Evolutionary conservation across 1,140 invertebrate genomes (phyloP), one percentile per base, ranked within the genome.

Genomic region (Pseudomyrmex sp.): DNA sequence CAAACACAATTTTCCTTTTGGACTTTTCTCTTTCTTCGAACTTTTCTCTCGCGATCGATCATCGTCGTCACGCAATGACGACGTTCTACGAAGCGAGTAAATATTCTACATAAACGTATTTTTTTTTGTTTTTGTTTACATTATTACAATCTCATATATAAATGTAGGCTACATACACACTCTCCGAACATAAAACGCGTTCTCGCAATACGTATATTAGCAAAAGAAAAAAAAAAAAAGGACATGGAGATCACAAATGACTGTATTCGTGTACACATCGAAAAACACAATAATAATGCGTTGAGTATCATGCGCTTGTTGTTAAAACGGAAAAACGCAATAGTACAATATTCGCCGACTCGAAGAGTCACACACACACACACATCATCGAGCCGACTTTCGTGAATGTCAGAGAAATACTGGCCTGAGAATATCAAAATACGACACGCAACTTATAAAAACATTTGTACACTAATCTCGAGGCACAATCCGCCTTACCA

Each of bases 161-260:
- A 73, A 88, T 73, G 80, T 82, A 77, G 76, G 61, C 54, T 80
- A 83, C 73, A 75, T 89, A 88, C 69, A 83, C 52, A 70, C 58
- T 75, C 15, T 15, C 35, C 35, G 35, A 89, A 88, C 58, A 66
- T 61, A 79, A 76, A 66, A 35, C 35, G 35, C 74, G 18, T 56
- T 61, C 20, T 77, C 77, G 77, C 66, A 65, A 54, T 83, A 85
- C 18, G 48, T 74, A 74, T 77, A 70, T 69, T 35, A 69, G 52
- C 20, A 76, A 85, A 59, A 79, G 52, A 23, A 82, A 59, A 79
- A 58, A 23, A 82, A 61, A 76, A 79, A 70, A 84, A 54, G 52
- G 26, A 82, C 35, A 35, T 35, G 54, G 87, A 88, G 88, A 88
- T 89, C 86, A 86, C 77, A 59, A 85, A 68, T 74, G 59, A 84